phyloP scores from a whole-genome alignment of 1,140 invertebrate species.

The Drosophila neocordata region DNA sequence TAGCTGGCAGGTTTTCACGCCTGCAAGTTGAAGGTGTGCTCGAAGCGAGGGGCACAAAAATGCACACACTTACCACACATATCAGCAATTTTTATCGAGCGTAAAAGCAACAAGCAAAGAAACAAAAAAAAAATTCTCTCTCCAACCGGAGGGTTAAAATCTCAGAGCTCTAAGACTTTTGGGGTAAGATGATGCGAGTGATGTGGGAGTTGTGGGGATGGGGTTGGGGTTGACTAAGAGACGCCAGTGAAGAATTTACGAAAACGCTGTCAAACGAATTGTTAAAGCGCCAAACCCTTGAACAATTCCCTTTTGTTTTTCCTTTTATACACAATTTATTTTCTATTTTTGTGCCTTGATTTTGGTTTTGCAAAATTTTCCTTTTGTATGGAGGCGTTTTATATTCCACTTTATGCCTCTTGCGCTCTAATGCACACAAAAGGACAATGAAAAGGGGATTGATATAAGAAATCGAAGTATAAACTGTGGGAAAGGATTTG shows the following conservation, averaged over 20 bases:
- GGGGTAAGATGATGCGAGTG: background rate
- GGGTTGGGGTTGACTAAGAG: background rate
- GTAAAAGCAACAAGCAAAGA: slow-evolving; percentile 64
- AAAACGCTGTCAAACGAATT: slow-evolving; percentile 63
- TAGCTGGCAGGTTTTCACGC: slow-evolving; percentile 64
- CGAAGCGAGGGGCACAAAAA: background rate
- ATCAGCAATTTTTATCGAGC: slow-evolving; percentile 71
- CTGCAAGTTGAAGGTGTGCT: slow-evolving; percentile 17
- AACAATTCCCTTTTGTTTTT: slow-evolving; percentile 41
- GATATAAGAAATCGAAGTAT: background rate
- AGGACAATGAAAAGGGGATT: no score
- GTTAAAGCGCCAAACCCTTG: slow-evolving; percentile 60
- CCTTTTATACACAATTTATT: slow-evolving; percentile 74
- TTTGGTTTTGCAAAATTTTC: slow-evolving; percentile 57
- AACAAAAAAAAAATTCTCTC: no score
- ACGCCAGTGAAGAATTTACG: slow-evolving; percentile 30
- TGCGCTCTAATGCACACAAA: slow-evolving; percentile 53
- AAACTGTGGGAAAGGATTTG: no score
- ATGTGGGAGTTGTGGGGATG: background rate
- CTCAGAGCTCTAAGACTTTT: background rate
- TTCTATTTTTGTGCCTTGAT: slow-evolving; percentile 50
- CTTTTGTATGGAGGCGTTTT: slow-evolving; percentile 33
- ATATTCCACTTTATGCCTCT: slow-evolving; percentile 26
- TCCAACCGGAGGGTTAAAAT: slow-evolving; percentile 23
- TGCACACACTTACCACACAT: slow-evolving; percentile 36